Evolutionary conservation across 2,888 invertebrate genomes (phyloP).

Genomic region (Gastrophysa polygoni): DNA sequence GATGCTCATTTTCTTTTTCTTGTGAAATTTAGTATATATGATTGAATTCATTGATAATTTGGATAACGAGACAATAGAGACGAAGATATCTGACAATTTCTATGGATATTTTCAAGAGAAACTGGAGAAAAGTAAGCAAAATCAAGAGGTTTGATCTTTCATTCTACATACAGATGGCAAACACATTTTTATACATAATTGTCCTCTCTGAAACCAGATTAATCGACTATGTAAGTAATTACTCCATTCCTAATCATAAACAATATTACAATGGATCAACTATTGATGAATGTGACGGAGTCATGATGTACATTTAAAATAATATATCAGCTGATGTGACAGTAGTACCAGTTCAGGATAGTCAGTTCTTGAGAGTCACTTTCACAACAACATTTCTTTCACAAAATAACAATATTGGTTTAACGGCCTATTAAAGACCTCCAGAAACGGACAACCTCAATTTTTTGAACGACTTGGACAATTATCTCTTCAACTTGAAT

Average conservation of each 20-base stretch:
- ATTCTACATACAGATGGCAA: no score
- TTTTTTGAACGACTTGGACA: no score
- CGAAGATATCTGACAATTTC: no score
- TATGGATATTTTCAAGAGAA: neutral
- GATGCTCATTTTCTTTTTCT: neutral
- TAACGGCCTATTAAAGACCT: slow-evolving; percentile 1
- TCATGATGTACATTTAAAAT: slow-evolving; percentile 1
- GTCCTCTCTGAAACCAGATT: slow-evolving; percentile 9
- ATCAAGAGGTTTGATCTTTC: neutral
- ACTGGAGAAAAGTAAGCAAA: neutral
- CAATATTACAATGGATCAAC: slow-evolving; percentile 4
- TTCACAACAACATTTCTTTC: neutral
- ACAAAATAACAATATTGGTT: neutral
- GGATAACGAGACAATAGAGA: no score
- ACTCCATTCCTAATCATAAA: slow-evolving; percentile 3
- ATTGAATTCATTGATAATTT: no score
- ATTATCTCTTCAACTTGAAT: slow-evolving; percentile 2
- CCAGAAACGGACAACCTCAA: neutral
- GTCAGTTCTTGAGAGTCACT: slow-evolving; percentile 7
- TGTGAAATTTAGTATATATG: no score
- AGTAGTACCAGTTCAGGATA: neutral
- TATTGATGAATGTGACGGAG: slow-evolving; percentile 11
- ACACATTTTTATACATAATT: neutral
- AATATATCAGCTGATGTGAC: slow-evolving; percentile 6
- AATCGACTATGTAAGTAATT: neutral